Evolutionary conservation across 2,113 vertebrate species (phyloP), one percentile per base, ranked within the genome.

Genomic region (Pachycephala philippinensis): DNA sequence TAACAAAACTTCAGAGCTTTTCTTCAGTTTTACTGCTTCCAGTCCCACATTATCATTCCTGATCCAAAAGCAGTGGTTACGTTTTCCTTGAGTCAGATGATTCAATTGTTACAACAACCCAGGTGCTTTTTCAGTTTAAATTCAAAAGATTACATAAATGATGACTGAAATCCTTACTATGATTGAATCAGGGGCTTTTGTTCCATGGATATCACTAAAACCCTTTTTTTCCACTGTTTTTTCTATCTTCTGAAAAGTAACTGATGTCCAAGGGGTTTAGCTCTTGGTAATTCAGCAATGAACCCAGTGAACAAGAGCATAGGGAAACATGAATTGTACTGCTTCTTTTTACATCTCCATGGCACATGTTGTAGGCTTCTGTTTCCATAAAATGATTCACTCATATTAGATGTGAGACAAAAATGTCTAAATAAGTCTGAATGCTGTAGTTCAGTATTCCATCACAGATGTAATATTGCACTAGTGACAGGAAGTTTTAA

Each of bases 201-300:
- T 68, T 19, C 30, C 30, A 19, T 6, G 33, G 28, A 66, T 10
- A 40, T 71, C 31, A 42, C 15, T 53, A 23, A 65, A 81, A 23
- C 9, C 28, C 1, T 69, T 53, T 26, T 11, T 3, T 42, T 7
- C 1, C 6, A 6, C 6, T 15, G 1, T 40, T 78, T 84, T 57
- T 68, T 14, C 18, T 39, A 31, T 39, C 53, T 71, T 75, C 6
- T 60, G 27, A 49, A 54, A 64, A 68, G 13, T 78, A 17, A 27
- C 18, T 50, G 30, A 35, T 30, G 9, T 68, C 42, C 13, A 27
- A 40, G 19, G 7, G 9, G 0, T 72, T 85, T n/a, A 27, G 12
- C 63, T 87, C 54, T 49, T 70, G 37, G 13, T 50, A 70, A 24
- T 71, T 66, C 44, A 44, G 26, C 1, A 1, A 7, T n/a, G 30